phyloP scores from a whole-genome alignment of 2,888 invertebrate genomes.

The Papilio gigon region DNA sequence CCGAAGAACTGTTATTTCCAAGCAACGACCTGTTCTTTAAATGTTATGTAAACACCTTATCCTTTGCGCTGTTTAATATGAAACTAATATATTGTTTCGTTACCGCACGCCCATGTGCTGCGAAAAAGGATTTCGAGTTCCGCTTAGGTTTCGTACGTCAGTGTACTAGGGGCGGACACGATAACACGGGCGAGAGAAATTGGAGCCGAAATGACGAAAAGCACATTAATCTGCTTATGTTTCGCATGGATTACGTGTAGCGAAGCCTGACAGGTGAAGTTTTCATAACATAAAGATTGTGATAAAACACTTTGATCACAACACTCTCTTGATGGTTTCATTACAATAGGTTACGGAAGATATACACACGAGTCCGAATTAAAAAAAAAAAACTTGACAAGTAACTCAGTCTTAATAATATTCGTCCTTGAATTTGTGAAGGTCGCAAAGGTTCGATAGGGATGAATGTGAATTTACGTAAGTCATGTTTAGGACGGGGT shows the following conservation, averaged over 20 bases:
- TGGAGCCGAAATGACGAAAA: conserved; percentile 16
- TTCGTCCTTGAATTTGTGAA: background rate
- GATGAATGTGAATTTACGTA: conserved; percentile 6
- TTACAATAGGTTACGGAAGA: background rate
- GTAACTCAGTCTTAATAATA: background rate
- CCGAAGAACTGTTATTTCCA: no score
- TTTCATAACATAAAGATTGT: background rate
- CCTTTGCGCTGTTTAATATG: background rate
- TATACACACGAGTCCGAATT: background rate
- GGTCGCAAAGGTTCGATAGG: background rate
- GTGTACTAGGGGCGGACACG: conserved; percentile 9
- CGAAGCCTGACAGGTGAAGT: background rate
- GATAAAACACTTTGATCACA: no score
- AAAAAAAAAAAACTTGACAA: background rate
- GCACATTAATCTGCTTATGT: conserved; percentile 17
- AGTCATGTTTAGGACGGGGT: background rate
- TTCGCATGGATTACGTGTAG: conserved; percentile 14
- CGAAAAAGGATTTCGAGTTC: background rate
- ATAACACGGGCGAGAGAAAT: conserved; percentile 29
- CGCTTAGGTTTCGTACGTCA: background rate
- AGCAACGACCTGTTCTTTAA: no score
- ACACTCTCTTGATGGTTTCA: no score
- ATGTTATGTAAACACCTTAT: background rate
- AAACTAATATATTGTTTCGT: background rate
- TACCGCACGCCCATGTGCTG: background rate